Percentiles rank a stretch among this genome's conserved stretches.
Conservation (phyloP, 2,888 invertebrate genomes). For the Pachydiplax longipennis region DNA sequence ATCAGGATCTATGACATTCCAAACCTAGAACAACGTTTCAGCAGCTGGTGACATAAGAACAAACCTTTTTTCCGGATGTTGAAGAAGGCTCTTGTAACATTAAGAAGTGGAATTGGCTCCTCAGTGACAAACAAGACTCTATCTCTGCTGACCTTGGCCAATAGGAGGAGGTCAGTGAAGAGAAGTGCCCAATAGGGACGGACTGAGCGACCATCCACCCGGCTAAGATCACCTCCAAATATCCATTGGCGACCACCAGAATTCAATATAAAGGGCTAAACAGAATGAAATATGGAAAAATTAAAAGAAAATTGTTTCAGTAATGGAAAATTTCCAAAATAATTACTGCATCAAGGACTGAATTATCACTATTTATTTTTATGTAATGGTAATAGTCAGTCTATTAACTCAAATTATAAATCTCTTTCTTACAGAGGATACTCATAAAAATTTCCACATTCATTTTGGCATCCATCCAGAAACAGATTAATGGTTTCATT, state of each 20-base stretch:
- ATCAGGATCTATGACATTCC: no score
- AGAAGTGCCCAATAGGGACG: constrained; percentile 86
- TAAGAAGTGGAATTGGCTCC: constrained; percentile 80
- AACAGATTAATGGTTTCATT: no score
- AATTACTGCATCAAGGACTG: no score
- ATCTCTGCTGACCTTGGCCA: constrained; percentile 86
- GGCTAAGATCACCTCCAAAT: constrained; percentile 83
- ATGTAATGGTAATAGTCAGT: no score
- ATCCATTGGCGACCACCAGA: constrained; percentile 89
- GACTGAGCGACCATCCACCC: constrained; percentile 82
- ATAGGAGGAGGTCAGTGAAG: constrained; percentile 83
- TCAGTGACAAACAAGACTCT: constrained; percentile 87
- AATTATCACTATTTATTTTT: not conserved
- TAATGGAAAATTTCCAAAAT: not conserved
- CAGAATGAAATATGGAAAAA: constrained; percentile 34
- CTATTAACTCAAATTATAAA: no score
- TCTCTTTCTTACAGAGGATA: no score
- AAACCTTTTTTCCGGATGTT: constrained; percentile 79
- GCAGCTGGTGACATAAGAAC: not conserved
- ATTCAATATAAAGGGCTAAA: constrained; percentile 81
- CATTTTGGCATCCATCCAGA: no score
- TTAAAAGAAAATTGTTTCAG: not conserved
- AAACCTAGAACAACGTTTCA: not conserved
- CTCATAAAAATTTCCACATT: not conserved
- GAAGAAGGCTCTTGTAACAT: constrained; percentile 84